phyloP scores from a whole-genome alignment of 2,888 invertebrate genomes.

The Bursaphelenchus okinawaensis region DNA sequence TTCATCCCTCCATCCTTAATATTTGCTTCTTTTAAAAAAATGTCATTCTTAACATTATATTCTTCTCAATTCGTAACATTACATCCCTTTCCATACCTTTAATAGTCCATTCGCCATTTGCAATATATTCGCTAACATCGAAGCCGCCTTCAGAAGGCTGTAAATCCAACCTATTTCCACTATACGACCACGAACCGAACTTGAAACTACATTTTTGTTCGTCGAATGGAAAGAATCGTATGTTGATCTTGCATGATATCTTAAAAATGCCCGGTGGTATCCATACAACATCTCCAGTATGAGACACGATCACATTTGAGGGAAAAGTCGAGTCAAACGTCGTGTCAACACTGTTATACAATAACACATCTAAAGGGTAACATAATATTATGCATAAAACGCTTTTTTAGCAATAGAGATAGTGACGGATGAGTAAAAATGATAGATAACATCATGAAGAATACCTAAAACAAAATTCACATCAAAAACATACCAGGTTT shows the following conservation, averaged over 20 bases:
- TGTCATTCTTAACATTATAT: no score
- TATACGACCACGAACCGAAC: conserved; percentile 98
- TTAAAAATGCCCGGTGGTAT: conserved; percentile 43
- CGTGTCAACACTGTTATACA: conserved; percentile 34
- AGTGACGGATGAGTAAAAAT: no score
- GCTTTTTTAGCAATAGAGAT: not conserved
- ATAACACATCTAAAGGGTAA: not conserved
- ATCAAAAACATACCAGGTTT: conserved; percentile 43
- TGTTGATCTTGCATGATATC: conserved; percentile 81
- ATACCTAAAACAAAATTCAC: no score
- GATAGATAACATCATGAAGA: no score
- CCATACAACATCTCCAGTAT: conserved; percentile 44
- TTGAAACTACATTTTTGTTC: conserved; percentile 82
- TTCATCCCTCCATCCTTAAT: no score
- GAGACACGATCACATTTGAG: conserved; percentile 42
- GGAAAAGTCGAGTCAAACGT: conserved; percentile 49
- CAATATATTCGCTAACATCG: conserved; percentile 93
- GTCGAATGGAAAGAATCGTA: conserved; percentile 89
- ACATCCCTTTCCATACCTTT: no score
- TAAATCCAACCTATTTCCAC: conserved; percentile 80
- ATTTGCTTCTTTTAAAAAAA: no score
- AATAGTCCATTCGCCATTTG: conserved; percentile 94
- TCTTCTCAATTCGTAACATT: no score
- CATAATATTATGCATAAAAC: not conserved
- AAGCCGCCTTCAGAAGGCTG: conserved; percentile 78